Evolutionary conservation across 2,888 invertebrate genomes (phyloP), one percentile per base, ranked within the genome.

Genomic region (Phyllotreta striolata): DNA sequence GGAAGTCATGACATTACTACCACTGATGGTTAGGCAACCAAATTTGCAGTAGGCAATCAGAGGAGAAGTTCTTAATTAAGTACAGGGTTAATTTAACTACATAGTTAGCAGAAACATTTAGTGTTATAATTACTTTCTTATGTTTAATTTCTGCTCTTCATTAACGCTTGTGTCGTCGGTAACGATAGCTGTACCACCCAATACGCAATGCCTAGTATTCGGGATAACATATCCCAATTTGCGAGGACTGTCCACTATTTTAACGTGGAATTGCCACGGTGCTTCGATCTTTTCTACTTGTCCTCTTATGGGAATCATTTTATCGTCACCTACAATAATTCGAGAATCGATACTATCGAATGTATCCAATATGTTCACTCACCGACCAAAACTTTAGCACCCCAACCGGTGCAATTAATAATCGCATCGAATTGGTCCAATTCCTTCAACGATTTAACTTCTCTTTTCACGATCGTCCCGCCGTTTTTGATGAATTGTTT

Each of bases 401-500:
- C 88, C 0, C 94, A 75, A 1, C 92, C 95, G 0, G 88, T 85
- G 72, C 94, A 95, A 78, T 95, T 94, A 46, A 95, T 84, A n/a
- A 95, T 82, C 0, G 91, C 83, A 76, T 92, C 89, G 73, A 78
- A 80, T 10, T 75, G 73, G 0, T 80, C 71, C 12, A 78, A 59
- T 38, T 85, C 82, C 3, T 86, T 77, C 0, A 90, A 76, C 55
- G 83, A 78, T 8, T 84, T 81, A 4, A 92, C 79, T 70, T 83
- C 85, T 65, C 74, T 78, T 14, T 79, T 77, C 6, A 82, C 70
- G 10, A 89, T 74, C 58, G 75, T 77, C 0, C 93, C 94, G 5
- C 90, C 88, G 1, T 82, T 82, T 1, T 78, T 74, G 56, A 79
- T 67, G 73, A 92, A 92, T 72, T 85, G 83, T 49, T 86, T 82